These are phyloP conservation scores for Sarcophaga subvicina DNA, from an alignment of 2,888 invertebrate genomes.

Conservation along the genomic window DNA sequence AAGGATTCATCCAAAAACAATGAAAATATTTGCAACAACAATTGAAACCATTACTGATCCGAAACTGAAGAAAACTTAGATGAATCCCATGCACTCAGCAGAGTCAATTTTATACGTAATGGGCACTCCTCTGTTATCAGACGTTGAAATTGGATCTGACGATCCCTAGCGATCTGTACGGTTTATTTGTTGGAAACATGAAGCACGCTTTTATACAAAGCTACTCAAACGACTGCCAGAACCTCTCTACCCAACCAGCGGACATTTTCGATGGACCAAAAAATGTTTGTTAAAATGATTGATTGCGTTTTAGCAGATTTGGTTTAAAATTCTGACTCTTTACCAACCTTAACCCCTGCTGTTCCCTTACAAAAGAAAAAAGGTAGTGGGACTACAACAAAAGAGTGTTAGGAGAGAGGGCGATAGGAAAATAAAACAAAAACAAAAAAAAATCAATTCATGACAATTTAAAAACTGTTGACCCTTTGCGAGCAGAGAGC, in stretches of 20 bases:
- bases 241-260: background rate
- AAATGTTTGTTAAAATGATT: conserved; percentile 68
- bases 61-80: too few relatives aligned
- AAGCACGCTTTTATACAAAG: too few relatives aligned
- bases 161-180: too few relatives aligned
- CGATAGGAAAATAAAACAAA: background rate
- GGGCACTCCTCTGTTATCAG: too few relatives aligned
- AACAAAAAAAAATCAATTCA: conserved; percentile 61
- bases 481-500: conserved; percentile 39
- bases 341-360: background rate
- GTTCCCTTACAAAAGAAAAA: background rate
- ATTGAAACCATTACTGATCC: too few relatives aligned
- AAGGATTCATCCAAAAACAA: too few relatives aligned
- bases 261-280: background rate
- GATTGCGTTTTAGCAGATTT: conserved; percentile 61
- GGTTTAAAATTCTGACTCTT: conserved; percentile 11
- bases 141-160: too few relatives aligned
- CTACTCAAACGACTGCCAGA: background rate
- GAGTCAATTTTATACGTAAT: too few relatives aligned
- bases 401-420: background rate
- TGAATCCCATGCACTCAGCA: too few relatives aligned
- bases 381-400: background rate
- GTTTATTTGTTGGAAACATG: too few relatives aligned
- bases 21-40: too few relatives aligned
- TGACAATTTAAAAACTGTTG: conserved; percentile 60